These are phyloP conservation scores for Magallana angulata DNA, from an alignment of 1,140 invertebrate species.

Conservation along the genomic window DNA sequence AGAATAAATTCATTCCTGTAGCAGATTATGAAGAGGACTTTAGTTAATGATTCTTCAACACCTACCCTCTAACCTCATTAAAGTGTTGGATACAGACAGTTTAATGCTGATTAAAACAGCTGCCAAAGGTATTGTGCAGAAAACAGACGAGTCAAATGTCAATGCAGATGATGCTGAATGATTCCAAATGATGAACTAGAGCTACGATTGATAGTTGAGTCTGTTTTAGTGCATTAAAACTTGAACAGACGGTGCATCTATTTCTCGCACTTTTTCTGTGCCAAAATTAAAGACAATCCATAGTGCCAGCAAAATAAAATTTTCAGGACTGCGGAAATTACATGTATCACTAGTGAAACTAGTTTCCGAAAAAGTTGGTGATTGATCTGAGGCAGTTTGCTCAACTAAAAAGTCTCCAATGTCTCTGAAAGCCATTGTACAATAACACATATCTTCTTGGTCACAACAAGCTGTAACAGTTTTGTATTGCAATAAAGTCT, in stretches of 20 bases:
- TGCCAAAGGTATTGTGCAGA: not conserved
- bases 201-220: not conserved
- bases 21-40: constrained; percentile 9
- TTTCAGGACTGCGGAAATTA: not conserved
- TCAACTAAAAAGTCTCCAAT: not conserved
- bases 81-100: constrained; percentile 9
- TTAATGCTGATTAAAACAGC: constrained; percentile 1
- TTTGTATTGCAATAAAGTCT: constrained; percentile 13
- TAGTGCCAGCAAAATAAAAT: not conserved
- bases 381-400: not conserved
- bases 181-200: constrained; percentile 7
- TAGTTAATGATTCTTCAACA: not conserved
- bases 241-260: not conserved
- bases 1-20: not conserved
- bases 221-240: not conserved
- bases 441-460: not conserved
- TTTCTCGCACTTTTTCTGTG: not conserved
- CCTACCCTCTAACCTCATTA: not conserved
- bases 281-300: not conserved
- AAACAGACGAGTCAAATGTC: not conserved
- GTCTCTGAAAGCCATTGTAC: not conserved
- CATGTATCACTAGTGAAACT: not conserved
- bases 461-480: not conserved
- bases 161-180: not conserved
- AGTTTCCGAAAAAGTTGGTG: not conserved